Conservation (phyloP, 2,888 invertebrate genomes). For the Creontiades dilutus region DNA sequence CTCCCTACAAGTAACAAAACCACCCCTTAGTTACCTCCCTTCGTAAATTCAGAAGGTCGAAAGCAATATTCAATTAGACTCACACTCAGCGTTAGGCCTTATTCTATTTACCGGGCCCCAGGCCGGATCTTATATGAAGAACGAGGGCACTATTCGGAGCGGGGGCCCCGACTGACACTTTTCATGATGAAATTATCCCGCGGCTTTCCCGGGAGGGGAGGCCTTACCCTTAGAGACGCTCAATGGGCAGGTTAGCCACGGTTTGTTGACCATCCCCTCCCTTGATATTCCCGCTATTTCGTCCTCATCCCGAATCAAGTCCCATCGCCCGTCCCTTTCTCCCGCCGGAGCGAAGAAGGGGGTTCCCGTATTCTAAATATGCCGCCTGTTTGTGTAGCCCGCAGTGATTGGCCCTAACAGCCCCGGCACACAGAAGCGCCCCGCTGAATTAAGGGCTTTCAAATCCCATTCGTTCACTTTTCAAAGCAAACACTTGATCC, state of each 20-base stretch:
- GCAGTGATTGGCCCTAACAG: conserved; percentile 65
- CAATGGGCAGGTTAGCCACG: conserved; percentile 33
- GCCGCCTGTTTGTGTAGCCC: conserved; percentile 63
- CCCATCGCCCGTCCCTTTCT: background rate
- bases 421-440: conserved; percentile 54
- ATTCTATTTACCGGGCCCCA: conserved; percentile 6
- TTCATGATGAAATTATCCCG: conserved; percentile 15
- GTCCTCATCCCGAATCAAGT: conserved; percentile 29
- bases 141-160: background rate
- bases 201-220: background rate
- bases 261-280: conserved; percentile 38
- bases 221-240: background rate
- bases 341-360: background rate
- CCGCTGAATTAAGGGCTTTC: conserved; percentile 63
- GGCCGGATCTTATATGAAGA: background rate
- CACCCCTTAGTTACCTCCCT: too few species aligned
- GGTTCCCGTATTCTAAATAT: conserved; percentile 55
- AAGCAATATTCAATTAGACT: background rate
- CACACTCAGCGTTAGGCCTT: background rate
- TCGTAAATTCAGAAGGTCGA: too few species aligned
- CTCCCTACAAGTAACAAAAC: too few species aligned
- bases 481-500: conserved; percentile 68
- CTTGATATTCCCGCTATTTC: background rate
- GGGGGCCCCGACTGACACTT: background rate
- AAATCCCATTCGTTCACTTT: conserved; percentile 66